Percentiles rank a stretch among this genome's conserved stretches.
phyloP scores from a whole-genome alignment of 2,113 vertebrate species.

The Macroglossus sobrinus region DNA sequence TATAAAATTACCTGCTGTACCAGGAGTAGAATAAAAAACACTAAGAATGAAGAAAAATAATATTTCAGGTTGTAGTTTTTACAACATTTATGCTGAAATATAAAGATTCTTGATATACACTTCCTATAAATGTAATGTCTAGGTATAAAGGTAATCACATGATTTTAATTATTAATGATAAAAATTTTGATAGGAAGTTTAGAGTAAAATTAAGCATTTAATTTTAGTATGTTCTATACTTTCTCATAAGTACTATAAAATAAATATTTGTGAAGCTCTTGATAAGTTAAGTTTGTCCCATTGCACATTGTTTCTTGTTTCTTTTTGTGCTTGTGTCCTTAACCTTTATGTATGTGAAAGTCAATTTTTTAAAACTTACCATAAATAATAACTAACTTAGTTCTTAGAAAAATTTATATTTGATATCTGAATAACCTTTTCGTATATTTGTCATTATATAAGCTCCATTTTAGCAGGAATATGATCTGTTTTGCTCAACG shows the following conservation, averaged over 20 bases:
- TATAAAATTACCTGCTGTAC: neutral
- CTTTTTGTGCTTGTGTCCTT: neutral
- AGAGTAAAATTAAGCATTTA: neutral
- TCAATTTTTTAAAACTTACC: neutral
- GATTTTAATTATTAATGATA: neutral
- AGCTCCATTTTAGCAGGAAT: neutral
- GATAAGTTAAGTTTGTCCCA: neutral
- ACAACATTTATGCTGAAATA: neutral
- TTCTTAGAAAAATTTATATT: neutral
- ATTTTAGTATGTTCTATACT: neutral
- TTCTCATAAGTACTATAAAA: neutral
- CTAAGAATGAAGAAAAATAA: neutral
- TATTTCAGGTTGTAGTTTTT: neutral
- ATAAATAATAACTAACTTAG: neutral
- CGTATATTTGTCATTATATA: neutral
- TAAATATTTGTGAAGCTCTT: neutral
- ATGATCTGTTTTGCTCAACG: neutral
- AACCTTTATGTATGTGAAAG: neutral
- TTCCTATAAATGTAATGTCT: neutral
- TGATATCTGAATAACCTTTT: neutral
- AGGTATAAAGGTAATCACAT: neutral
- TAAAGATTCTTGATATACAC: neutral
- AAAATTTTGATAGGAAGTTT: neutral
- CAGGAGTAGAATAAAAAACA: neutral
- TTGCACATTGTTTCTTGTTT: neutral